Conservation (phyloP, 1,140 invertebrate species). For the Trichonephila clavipes region DNA sequence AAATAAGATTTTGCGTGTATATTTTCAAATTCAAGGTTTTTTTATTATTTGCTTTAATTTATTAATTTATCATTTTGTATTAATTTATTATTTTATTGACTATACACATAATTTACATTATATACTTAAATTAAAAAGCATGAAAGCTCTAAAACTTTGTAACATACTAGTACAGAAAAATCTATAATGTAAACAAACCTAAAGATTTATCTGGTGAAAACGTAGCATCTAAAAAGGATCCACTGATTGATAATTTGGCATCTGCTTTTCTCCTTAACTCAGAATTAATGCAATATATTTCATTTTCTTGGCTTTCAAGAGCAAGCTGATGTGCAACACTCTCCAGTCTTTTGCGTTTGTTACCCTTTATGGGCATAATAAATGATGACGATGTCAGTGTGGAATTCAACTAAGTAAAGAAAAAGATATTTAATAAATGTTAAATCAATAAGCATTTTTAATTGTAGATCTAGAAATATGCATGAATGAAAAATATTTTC, state of each 20-base stretch:
- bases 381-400: slow-evolving; percentile 50
- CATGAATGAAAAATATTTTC: neutral
- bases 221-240: slow-evolving; percentile 77
- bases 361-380: slow-evolving; percentile 73
- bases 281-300: slow-evolving; percentile 7
- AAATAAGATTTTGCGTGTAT: no score
- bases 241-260: slow-evolving; percentile 75
- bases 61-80: no score
- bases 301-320: slow-evolving; percentile 61
- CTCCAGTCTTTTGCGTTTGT: slow-evolving; percentile 77
- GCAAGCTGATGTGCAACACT: slow-evolving; percentile 75
- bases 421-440: neutral
- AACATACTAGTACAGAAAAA: no score
- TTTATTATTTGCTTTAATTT: no score
- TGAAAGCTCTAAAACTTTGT: no score
- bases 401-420: neutral
- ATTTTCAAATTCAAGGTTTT: no score
- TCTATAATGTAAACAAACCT: slow-evolving; percentile 45
- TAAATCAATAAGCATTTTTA: no score
- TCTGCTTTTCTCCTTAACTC: slow-evolving; percentile 52
- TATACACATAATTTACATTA: no score
- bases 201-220: slow-evolving; percentile 75
- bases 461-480: no score
- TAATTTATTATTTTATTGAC: no score
- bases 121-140: no score